Conservation (phyloP, 2,797 vertebrate species). For the Hafferia zeledoni region DNA sequence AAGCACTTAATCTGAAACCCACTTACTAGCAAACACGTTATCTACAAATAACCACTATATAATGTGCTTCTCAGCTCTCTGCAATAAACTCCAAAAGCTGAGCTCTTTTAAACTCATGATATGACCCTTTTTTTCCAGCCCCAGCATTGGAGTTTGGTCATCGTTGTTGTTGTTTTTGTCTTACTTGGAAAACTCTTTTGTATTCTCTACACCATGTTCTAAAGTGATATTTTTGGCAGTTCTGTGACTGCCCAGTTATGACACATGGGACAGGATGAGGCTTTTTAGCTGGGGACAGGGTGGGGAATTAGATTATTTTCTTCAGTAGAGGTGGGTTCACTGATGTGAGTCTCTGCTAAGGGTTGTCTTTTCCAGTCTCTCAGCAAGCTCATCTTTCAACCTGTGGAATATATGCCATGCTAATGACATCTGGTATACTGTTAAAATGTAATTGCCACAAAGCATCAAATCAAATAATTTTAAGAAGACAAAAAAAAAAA, state of each 20-base stretch:
- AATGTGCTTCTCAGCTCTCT: not conserved
- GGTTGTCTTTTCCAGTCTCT: not conserved
- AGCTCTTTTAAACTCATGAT: not conserved
- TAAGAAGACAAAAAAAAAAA: not conserved
- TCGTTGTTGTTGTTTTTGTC: not conserved
- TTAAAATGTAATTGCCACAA: not conserved
- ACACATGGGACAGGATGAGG: not conserved
- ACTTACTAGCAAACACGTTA: not conserved
- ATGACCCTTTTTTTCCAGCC: not conserved
- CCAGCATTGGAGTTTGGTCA: accelerated
- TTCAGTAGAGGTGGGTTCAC: not conserved
- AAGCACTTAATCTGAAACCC: not conserved
- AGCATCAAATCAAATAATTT: not conserved
- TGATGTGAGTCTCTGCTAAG: not conserved
- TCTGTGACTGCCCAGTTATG: not conserved
- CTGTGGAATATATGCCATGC: not conserved
- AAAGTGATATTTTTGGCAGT: not conserved
- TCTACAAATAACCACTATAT: not conserved
- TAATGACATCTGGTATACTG: not conserved
- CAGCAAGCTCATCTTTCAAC: not conserved
- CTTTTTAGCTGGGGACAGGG: not conserved
- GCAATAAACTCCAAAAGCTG: not conserved
- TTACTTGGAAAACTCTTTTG: slow-evolving; percentile 1
- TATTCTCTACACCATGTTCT: not conserved
- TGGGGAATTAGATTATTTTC: not conserved